Evolutionary conservation across 2,888 invertebrate genomes (phyloP).

Genomic region (Pemphredon lugubris): DNA sequence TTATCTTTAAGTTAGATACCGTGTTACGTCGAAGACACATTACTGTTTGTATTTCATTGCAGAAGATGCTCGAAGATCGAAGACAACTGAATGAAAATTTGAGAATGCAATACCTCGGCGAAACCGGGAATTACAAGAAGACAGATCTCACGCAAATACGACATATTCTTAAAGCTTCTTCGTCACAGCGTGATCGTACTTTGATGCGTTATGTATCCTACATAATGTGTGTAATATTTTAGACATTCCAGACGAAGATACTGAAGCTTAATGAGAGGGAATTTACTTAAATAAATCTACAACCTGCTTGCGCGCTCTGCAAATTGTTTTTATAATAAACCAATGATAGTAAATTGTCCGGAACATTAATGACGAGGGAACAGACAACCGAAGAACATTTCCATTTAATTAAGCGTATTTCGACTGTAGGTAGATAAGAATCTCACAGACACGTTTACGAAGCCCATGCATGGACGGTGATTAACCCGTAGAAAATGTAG

Average conservation of each 20-base stretch:
- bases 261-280: not conserved
- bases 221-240: no score
- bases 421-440: slow-evolving; percentile 12
- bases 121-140: no score
- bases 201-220: no score
- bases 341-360: not conserved
- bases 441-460: slow-evolving; percentile 34
- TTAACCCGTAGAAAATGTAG: slow-evolving; percentile 70
- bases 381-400: not conserved
- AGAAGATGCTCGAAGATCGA: not conserved
- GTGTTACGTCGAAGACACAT: no score
- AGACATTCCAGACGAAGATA: not conserved
- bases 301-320: not conserved
- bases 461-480: slow-evolving; percentile 56
- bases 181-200: no score
- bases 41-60: not conserved
- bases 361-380: slow-evolving; percentile 5
- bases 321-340: not conserved
- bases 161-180: no score
- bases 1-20: no score
- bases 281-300: not conserved
- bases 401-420: slow-evolving; percentile 11
- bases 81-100: not conserved
- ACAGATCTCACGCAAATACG: no score
- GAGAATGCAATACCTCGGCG: not conserved